phyloP scores from a whole-genome alignment of 2,113 vertebrate species.

The Polypterus senegalus region DNA sequence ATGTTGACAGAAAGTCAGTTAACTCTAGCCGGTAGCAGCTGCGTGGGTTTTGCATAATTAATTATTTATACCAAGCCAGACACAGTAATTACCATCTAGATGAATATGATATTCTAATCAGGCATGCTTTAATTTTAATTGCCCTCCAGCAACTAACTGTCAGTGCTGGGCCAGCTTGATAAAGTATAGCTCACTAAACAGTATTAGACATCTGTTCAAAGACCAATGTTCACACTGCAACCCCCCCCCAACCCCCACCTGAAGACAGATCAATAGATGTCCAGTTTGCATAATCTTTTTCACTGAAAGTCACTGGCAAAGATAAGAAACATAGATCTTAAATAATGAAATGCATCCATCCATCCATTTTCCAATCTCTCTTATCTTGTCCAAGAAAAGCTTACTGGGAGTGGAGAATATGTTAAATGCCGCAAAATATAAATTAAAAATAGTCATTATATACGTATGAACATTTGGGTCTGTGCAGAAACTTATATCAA shows the following conservation, averaged over 20 bases:
- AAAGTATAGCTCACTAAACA: constrained; percentile 76
- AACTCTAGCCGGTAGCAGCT: constrained; percentile 92
- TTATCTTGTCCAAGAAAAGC: too few relatives aligned
- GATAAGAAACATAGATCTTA: too few relatives aligned
- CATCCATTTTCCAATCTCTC: too few relatives aligned
- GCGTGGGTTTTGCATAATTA: constrained; percentile 97
- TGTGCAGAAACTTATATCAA: too few relatives aligned
- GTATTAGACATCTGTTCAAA: constrained; percentile 90
- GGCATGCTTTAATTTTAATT: constrained; percentile 86
- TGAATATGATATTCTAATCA: constrained; percentile 97
- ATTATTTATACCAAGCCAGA: constrained; percentile 96
- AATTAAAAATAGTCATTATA: too few relatives aligned
- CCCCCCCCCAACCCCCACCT: constrained; percentile 35
- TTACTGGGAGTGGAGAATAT: too few relatives aligned
- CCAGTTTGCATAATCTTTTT: constrained; percentile 29
- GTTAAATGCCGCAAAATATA: too few relatives aligned
- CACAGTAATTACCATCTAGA: constrained; percentile 97
- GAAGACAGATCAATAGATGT: constrained; percentile 51
- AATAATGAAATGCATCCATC: too few relatives aligned
- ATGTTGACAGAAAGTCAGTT: constrained; percentile 86
- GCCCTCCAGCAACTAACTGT: constrained; percentile 94
- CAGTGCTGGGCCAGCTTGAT: constrained; percentile 79
- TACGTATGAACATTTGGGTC: too few relatives aligned
- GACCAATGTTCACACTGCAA: constrained; percentile 34
- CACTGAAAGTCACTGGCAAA: constrained; percentile 31